Conservation (phyloP, 2,888 invertebrate genomes). For the Morpho helenor region DNA sequence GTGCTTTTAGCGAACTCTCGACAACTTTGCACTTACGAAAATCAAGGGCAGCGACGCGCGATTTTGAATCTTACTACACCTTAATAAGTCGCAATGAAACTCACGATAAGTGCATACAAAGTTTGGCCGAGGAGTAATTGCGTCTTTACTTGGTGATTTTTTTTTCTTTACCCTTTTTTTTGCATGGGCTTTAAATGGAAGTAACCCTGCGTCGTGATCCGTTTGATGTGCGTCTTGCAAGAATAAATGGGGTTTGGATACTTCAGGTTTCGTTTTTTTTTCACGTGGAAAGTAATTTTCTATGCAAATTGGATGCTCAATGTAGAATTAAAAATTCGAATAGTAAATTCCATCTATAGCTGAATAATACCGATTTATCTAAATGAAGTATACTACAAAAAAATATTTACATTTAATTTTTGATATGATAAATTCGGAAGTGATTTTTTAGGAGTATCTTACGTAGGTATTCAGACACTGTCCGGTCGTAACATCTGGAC, state of each 20-base stretch:
- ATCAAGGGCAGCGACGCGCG: constrained; percentile 19
- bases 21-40: constrained; percentile 38
- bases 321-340: no score
- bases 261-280: constrained; percentile 4
- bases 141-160: constrained; percentile 67
- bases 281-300: not conserved
- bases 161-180: constrained; percentile 48
- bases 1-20: constrained; percentile 63
- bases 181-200: constrained; percentile 48
- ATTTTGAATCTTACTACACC: constrained; percentile 38
- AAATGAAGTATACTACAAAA: no score
- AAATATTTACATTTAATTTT: no score
- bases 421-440: no score
- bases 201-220: constrained; percentile 36
- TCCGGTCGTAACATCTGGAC: no score
- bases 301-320: no score
- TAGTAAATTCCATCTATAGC: no score
- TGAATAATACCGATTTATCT: no score
- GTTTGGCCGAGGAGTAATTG: constrained; percentile 62
- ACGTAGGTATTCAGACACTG: no score
- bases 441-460: no score
- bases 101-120: constrained; percentile 25
- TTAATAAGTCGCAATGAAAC: constrained; percentile 14
- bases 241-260: constrained; percentile 31
- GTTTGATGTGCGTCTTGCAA: constrained; percentile 53